Evolutionary conservation across 2,888 invertebrate genomes (phyloP), one percentile per base, ranked within the genome.

Genomic region (Macrophya annulata): DNA sequence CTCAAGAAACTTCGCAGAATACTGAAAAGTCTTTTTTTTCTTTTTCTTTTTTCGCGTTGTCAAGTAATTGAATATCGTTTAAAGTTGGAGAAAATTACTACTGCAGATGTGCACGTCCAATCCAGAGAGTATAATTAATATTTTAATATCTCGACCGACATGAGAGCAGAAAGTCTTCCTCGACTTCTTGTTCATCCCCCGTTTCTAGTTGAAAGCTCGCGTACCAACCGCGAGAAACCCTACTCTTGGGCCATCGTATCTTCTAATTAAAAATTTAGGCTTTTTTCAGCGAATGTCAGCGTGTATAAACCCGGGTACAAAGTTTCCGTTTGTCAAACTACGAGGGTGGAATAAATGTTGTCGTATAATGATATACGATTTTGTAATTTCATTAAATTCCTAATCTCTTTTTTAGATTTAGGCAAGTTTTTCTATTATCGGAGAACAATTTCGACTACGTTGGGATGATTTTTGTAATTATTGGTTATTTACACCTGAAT

Each of bases 251-350:
- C 74, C 86, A 86, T 85, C 84, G 84, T 88, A 86, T 87, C 51
- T 88, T 86, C 72, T 72, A 87, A 88, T 87, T 88, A 87, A 71
- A 85, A 88, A 85, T 86, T 87, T 84, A 79, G 85, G 65, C 85
- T 51, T 81, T 81, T 84, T 82, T 85, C 82, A 40, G 65, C 51
- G 83, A 71, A 17, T n/a, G n/a, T 25, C 76, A 25, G 15, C 15
- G 48, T 48, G 45, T 76, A 9, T 76, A 10, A 48, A 12, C 62
- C 12, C n/a, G 48, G 21, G 21, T 48, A 48, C 25, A 25, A 48
- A 71, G 71, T 76, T 48, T 76, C 1, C 40, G 72, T n/a, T 72
- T 17, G 21, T 21, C 43, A 43, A 10, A 72, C 40, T 48, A 2
- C 76, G 76, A 76, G 76, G 40, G 17, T 71, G 71, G 12, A 76